Evolutionary conservation across 2,113 vertebrate genomes (phyloP), one percentile per base, ranked within the genome.

Genomic region (Carassius gibelio): DNA sequence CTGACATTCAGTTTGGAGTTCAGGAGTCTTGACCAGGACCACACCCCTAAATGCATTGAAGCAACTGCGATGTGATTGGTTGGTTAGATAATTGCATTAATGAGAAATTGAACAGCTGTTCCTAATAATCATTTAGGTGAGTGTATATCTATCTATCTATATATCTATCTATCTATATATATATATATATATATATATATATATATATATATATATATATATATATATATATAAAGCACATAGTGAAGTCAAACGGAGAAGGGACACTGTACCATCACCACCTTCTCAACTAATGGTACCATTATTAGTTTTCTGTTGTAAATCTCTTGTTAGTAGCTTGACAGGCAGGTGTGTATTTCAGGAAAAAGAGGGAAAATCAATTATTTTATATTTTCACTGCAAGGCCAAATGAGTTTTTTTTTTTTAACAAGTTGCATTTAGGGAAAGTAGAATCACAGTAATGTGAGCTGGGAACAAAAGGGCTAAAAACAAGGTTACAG

Each of bases 401-500:
- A 87, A 94, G 94, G 93, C 95, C 94, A 95, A 95, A 94, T 95
- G 97, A 97, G 98, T 96, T 96, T 96, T 94, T 98, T 96, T 96
- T 96, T 94, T 81, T 96, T 96, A 97, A 96, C 97, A 98, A 99
- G 98, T 99, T 98, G 98, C 97, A 98, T 97, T 99, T 99, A 98
- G 97, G 97, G 96, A 97, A 95, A 98, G 95, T 97, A 97, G 95
- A 95, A 92, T 90, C 96, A 96, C 95, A 95, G 92, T 94, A 96
- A 92, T 95, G 95, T 95, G 96, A 96, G 96, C 95, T 94, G 90
- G 93, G 90, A 88, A 91, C 62, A 89, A 87, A 78, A 75, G 69
- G 68, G 50, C 86, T 86, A 50, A 87, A 26, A 77, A 77, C 23
- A 57, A 23, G 75, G 71, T 89, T 30, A 91, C 84, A 88, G 83